Base-by-base conservation (phyloP, 2,888 invertebrate genomes). In the Andrena chrysosceles region DNA sequence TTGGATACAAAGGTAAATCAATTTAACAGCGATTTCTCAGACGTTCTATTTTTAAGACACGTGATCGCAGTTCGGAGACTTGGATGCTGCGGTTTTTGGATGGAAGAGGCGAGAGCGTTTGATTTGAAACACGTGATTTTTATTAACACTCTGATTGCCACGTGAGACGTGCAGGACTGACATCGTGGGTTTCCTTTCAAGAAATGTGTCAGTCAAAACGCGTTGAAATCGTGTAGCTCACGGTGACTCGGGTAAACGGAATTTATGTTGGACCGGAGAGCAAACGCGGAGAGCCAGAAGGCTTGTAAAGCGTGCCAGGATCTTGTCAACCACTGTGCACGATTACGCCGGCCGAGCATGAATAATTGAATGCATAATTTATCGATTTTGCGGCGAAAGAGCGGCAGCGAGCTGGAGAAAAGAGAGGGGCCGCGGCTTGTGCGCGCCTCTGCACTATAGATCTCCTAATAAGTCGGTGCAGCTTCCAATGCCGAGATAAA, bases 301-400 rank as follows among this genome's bases (percentile, higher is more conserved):
- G 75, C 71, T 81, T 70, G 79, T 77, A 83, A 77, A 85, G 74
- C 81, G 76, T 87, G 90, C 89, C 90, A 89, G 91, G 89, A 91
- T 91, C 91, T 91, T 92, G 91, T 92, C 92, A 92, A 91, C 90
- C 90, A 88, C 84, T 90, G 88, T 87, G 85, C 91, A 88, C 88
- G 91, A 92, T 92, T 92, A 91, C 89, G 90, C 88, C 91, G 90
- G 85, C 82, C 86, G 89, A 85, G 90, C 91, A 91, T 92, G 91
- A 91, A 92, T 93, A 92, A 93, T 91, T 91, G 87, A 89, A 91
- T 91, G 91, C 89, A 92, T 92, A 92, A 92, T 93, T 92, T 90
- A 92, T 92, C 89, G 87, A 89, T 90, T 89, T 89, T 71, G 81
- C 86, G 78, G 81, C 85, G 77, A 87, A 89, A 85, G 87, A 89